A percentile compares a stretch with the other conserved stretches of the same genome.
Evolutionary conservation across 2,888 invertebrate species (phyloP).

Genomic region (Sarcophaga rosellei): DNA sequence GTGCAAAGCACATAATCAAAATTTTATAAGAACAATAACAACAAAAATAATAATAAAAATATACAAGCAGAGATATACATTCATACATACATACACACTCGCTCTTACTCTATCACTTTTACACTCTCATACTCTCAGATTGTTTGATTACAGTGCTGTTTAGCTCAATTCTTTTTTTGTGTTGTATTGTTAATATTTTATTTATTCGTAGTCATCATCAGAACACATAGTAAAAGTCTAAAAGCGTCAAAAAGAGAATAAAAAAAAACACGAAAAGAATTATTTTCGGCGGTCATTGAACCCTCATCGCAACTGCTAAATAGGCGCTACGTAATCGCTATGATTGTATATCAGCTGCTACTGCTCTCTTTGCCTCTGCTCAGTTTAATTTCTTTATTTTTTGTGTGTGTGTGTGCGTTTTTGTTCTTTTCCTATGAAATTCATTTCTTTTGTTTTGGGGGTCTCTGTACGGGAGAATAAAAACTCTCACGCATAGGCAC

Average conservation of each 20-base stretch:
- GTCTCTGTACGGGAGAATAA: constrained; percentile 30
- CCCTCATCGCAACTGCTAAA: constrained; percentile 71
- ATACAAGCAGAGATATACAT: constrained; percentile 63
- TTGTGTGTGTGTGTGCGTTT: not conserved
- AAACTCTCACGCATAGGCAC: constrained; percentile 1
- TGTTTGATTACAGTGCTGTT: constrained; percentile 21
- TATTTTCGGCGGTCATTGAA: constrained; percentile 81
- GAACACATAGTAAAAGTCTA: constrained; percentile 79
- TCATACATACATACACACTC: no score
- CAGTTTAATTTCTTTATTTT: not conserved
- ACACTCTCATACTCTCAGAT: constrained; percentile 21
- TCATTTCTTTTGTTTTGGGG: constrained; percentile 43
- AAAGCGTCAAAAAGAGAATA: constrained; percentile 77
- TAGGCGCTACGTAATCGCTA: constrained; percentile 49
- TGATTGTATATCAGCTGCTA: constrained; percentile 39
- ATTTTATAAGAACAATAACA: constrained; percentile 15
- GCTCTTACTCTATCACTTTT: not conserved
- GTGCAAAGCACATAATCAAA: constrained; percentile 53
- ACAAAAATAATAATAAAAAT: constrained; percentile 46
- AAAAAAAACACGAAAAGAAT: constrained; percentile 43
- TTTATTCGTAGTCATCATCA: constrained; percentile 42
- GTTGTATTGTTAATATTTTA: not conserved
- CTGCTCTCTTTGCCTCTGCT: constrained; percentile 27
- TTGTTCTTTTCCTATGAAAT: constrained; percentile 28
- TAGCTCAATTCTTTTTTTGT: constrained; percentile 11